Base-by-base conservation (phyloP, 1,140 invertebrate species). In the Drosophila seguyi region DNA sequence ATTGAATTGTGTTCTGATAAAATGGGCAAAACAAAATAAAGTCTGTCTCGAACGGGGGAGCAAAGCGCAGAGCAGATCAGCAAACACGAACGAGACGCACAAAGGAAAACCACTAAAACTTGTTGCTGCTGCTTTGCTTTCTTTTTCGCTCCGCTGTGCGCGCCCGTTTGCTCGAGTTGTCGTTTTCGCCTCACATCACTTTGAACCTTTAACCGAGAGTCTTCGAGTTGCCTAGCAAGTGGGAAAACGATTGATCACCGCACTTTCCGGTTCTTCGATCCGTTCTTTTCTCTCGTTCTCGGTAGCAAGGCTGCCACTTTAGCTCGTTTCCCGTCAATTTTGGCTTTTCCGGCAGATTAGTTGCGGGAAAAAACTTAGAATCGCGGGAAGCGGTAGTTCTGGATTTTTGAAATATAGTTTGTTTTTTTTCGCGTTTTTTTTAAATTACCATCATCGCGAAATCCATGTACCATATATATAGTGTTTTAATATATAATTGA, bases 1-100 rank as follows among this genome's bases (percentile, higher is more conserved):
- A 74, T 65, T 50, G 47, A 13, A 50, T 65, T 48, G 71, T 25
- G 59, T 75, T 59, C 65, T 77, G 75, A 88, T 84, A 71, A 88
- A 88, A 84, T 71, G 76, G 68, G 53, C 77, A 78, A 84, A 84
- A 84, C 85, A 88, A 88, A 88, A 80, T 88, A 84, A 75, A 81
- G 73, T 81, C 65, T 69, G 62, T 41, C 75, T 68, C 73, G 80
- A 90, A 71, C 48, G 48, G 68, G 58, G 53, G 73, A 63, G 44
- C 79, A 84, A 88, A 81, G 76, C 73, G 68, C 50, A 77, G 71
- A 79, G 68, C 58, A 79, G 65, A 79, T 72, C 79, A 73, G 82
- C 66, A 84, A 60, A 71, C 47, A 85, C 81, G 85, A 90, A 88
- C 59, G 61, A 58, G 52, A 48, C 65, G 53, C 74, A 75, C 67